Conservation (phyloP, 2,797 vertebrate genomes). For the Neostethus bicornis region DNA sequence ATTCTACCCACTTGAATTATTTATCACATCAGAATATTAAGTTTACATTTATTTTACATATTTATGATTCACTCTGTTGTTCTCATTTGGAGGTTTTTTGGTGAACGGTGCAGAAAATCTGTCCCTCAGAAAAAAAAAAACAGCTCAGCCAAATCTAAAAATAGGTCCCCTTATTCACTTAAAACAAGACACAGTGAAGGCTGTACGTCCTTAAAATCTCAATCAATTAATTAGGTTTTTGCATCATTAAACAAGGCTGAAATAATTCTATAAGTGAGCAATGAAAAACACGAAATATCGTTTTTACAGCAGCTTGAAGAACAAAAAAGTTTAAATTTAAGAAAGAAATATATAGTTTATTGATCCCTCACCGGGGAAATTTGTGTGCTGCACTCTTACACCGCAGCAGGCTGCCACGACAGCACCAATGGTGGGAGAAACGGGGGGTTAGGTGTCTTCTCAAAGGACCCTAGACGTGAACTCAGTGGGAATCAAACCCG, state of each 20-base stretch:
- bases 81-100: neutral
- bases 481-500: too few species aligned
- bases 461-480: too few species aligned
- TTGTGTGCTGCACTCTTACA: too few species aligned
- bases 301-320: neutral
- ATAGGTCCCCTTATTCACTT: neutral
- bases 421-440: too few species aligned
- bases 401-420: too few species aligned
- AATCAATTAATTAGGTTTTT: slow-evolving; percentile 12
- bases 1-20: neutral
- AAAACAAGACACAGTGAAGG: neutral
- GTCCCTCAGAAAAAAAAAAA: neutral
- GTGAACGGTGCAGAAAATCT: neutral
- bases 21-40: neutral
- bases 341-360: too few species aligned
- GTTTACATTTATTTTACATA: neutral
- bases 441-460: too few species aligned
- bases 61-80: slow-evolving; percentile 5
- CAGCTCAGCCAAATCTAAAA: neutral
- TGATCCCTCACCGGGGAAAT: too few species aligned
- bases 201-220: slow-evolving; percentile 1
- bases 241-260: slow-evolving; percentile 15
- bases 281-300: slow-evolving; percentile 13
- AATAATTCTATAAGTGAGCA: slow-evolving; percentile 13
- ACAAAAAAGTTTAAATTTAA: too few species aligned